Percentiles rank a stretch among this genome's conserved stretches.
These are phyloP conservation scores for Andrena fulva DNA, from an alignment of 2,888 invertebrate species.

Conservation along the genomic window DNA sequence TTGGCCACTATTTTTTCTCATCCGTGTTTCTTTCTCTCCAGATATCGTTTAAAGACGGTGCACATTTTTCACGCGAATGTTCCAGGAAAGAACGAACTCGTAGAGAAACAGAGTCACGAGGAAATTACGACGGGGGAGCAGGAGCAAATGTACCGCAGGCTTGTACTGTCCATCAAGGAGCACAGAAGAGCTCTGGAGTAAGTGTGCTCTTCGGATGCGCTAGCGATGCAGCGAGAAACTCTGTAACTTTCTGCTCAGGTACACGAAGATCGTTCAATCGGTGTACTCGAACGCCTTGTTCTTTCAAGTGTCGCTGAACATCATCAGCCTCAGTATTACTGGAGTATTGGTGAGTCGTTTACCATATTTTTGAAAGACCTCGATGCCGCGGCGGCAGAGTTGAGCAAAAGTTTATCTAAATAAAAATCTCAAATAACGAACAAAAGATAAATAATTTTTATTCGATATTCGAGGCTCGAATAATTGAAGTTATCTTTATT, in stretches of 20 bases:
- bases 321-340: not conserved
- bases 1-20: not conserved
- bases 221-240: not conserved
- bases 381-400: no score
- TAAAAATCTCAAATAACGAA: no score
- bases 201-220: not conserved
- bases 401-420: no score
- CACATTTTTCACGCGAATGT: not conserved
- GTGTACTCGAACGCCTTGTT: conserved; percentile 1
- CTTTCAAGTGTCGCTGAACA: not conserved
- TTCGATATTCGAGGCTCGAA: no score
- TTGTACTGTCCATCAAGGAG: not conserved
- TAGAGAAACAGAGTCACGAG: no score
- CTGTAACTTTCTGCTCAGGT: not conserved
- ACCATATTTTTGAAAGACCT: not conserved
- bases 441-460: no score
- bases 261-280: conserved; percentile 1
- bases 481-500: no score
- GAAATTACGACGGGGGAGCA: not conserved
- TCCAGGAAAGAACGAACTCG: no score
- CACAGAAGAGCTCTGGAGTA: conserved; percentile 3
- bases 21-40: not conserved
- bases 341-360: not conserved
- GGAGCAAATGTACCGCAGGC: not conserved
- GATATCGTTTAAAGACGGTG: not conserved